Conservation (phyloP, 2,888 invertebrate genomes). For the Drosophila acutilabella region DNA sequence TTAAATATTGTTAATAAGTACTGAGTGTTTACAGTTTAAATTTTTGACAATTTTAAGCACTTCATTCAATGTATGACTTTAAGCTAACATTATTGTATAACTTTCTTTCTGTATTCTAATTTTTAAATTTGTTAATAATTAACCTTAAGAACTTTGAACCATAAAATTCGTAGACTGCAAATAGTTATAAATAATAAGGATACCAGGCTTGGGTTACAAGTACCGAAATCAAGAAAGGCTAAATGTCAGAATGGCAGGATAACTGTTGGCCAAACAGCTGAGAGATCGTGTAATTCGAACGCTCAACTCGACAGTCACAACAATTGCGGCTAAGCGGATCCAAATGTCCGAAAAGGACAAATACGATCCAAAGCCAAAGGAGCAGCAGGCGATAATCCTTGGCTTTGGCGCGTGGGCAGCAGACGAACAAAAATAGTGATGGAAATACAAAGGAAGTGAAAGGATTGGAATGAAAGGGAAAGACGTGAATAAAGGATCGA, state of each 20-base stretch:
- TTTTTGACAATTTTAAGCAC: too few species aligned
- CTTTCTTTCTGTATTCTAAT: too few species aligned
- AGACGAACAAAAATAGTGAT: neutral
- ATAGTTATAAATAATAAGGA: neutral
- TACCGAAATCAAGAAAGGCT: neutral
- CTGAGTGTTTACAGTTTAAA: too few species aligned
- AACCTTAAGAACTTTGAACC: too few species aligned
- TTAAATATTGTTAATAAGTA: too few species aligned
- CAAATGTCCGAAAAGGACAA: conserved; percentile 35
- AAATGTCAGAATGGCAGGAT: neutral
- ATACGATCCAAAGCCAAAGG: neutral
- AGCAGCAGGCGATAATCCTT: conserved; percentile 51
- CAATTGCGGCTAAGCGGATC: conserved; percentile 63
- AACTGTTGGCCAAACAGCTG: conserved; percentile 43
- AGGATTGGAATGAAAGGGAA: neutral
- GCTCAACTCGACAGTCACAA: conserved; percentile 49
- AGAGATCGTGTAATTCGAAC: conserved; percentile 47
- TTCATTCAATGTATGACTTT: too few species aligned
- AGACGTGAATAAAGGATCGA: conserved; percentile 15
- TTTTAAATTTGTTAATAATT: too few species aligned
- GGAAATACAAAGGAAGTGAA: conserved; percentile 1
- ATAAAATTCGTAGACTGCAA: too few species aligned
- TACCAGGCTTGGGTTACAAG: conserved; percentile 6
- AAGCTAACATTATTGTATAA: too few species aligned
- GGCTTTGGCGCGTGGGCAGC: conserved; percentile 33